Base-by-base conservation (phyloP, 2,113 vertebrate species). In the Microcebus griseorufus region DNA sequence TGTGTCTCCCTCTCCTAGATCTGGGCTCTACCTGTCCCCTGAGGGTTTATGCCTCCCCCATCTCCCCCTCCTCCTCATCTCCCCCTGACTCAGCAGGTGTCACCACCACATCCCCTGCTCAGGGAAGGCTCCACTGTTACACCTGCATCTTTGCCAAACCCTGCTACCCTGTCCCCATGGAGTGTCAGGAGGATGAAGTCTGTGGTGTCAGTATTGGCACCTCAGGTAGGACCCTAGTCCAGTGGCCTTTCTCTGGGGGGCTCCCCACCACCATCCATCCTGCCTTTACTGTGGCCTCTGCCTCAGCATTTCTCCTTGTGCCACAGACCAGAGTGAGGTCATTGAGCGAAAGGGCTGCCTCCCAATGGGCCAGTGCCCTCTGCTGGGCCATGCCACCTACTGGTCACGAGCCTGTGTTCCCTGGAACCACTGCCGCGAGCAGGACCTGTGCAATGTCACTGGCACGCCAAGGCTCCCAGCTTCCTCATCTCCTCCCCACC, bases 141-240 rank as follows among this genome's bases (percentile, higher is more conserved):
- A 73, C 91, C 39, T 98, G 94, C 45, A 53, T 55, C 92, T 97
- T 97, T 0, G 64, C 86, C 75, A 97, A 96, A 42, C 95, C 95
- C 83, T 97, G 96, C 90, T 51, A 90, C 67, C 96, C 94, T 17
- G 83, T 95, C 18, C 69, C 72, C 69, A 95, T 45, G 0, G 14
- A 94, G 64, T 96, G 95, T 62, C 80, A 67, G 80, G 92, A 96
- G 0, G 69, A 88, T 2, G 97, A 97, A 62, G 83, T 58, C 25
- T 97, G 96, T 25, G 90, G 83, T n/a, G 55, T 95, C 94, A 96
- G 89, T 12, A 45, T 14, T 5, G 97, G 96, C 94, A 97, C 92
- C 70, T 97, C 96, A 96, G 95, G 97, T 97, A 97, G 39, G 92
- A 92, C 65, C 76, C 37, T 9, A 45, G 60, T 16, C 72, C 65